A percentile compares a stretch with the other conserved stretches of the same genome.
These are phyloP conservation scores for Clamator glandarius DNA, from an alignment of 2,797 vertebrate species.

Conservation along the genomic window DNA sequence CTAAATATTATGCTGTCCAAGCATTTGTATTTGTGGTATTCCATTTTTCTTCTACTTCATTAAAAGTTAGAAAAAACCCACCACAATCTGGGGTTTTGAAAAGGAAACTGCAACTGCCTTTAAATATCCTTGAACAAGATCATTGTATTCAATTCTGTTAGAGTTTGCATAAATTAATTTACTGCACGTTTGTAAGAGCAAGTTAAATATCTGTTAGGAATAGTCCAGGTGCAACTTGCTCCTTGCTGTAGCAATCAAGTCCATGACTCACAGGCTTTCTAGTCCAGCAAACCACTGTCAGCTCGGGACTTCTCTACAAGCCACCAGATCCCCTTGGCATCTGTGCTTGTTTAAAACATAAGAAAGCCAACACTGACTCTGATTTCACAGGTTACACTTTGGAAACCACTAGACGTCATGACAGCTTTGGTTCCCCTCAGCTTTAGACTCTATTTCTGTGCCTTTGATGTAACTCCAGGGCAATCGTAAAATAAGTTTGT, in stretches of 20 bases:
- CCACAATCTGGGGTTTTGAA: neutral
- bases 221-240: neutral
- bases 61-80: neutral
- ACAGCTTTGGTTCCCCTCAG: neutral
- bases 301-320: neutral
- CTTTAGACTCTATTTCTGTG: neutral
- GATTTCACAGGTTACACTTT: neutral
- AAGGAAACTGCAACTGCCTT: neutral
- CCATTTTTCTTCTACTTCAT: neutral
- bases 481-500: neutral
- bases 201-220: neutral
- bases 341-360: neutral
- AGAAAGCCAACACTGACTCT: accelerated
- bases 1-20: neutral
- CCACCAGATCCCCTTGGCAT: neutral
- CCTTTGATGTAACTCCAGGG: neutral
- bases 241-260: neutral
- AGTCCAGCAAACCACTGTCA: neutral
- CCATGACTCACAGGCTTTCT: neutral
- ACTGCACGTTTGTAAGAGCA: neutral
- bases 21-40: neutral
- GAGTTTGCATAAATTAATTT: neutral
- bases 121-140: neutral
- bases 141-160: neutral
- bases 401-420: neutral